A percentile compares a stretch with the other conserved stretches of the same genome.
phyloP scores from a whole-genome alignment of 2,888 invertebrate genomes.

The Nemurella pictetii region DNA sequence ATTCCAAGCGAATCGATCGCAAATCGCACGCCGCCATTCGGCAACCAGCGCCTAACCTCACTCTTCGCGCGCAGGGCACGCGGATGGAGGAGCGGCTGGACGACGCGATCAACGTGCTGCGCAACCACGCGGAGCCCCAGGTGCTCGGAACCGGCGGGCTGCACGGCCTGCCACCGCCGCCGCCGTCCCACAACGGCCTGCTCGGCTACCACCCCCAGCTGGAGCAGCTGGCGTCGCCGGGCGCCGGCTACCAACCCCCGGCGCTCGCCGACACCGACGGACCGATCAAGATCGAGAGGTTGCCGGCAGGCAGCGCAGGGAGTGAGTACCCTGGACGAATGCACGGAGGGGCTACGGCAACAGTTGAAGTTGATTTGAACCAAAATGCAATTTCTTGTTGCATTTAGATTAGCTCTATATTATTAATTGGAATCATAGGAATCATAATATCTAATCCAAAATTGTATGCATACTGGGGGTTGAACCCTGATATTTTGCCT shows the following conservation, averaged over 20 bases:
- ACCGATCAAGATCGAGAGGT: conserved; percentile 67
- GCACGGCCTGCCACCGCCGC: conserved; percentile 49
- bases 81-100: conserved; percentile 94
- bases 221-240: conserved; percentile 52
- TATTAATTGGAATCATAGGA: no score
- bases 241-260: conserved; percentile 43
- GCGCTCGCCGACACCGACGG: conserved; percentile 56
- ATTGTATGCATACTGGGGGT: no score
- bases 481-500: no score
- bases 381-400: no score
- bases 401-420: no score
- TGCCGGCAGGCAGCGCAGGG: conserved; percentile 48
- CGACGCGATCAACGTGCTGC: conserved; percentile 92
- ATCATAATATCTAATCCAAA: no score
- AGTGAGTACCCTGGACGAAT: background rate
- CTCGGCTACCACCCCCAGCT: conserved; percentile 60
- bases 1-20: no score
- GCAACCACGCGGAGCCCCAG: conserved; percentile 92
- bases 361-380: no score
- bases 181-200: conserved; percentile 58
- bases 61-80: conserved; percentile 80
- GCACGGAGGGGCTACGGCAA: no score
- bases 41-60: no score
- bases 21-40: no score
- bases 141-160: conserved; percentile 53